A percentile compares a stretch with the other conserved stretches of the same genome.
Conservation (phyloP, 2,888 invertebrate species). For the Athripsodes cinereus region DNA sequence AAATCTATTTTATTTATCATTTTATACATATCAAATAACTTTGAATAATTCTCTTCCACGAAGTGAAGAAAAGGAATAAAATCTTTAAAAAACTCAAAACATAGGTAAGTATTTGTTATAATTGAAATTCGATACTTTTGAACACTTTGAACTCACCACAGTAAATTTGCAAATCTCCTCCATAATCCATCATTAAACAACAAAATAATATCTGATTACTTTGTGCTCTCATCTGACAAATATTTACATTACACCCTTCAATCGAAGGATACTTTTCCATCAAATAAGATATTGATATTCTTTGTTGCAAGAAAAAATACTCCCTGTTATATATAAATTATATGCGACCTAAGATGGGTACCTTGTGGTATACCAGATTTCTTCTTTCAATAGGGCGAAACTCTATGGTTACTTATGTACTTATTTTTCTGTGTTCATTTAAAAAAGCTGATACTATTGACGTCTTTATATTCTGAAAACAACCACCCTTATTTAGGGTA, state of each 20-base stretch:
- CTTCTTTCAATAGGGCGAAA: not conserved
- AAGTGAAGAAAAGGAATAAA: too few species aligned
- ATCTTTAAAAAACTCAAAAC: too few species aligned
- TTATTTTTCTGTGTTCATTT: constrained; percentile 2
- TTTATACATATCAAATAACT: too few species aligned
- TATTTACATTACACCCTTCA: not conserved
- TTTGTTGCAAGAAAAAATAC: not conserved
- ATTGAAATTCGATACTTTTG: constrained; percentile 1
- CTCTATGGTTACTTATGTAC: not conserved
- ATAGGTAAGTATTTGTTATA: not conserved
- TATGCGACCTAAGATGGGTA: not conserved
- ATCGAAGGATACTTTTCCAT: not conserved
- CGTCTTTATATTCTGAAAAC: constrained; percentile 21
- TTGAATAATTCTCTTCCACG: too few species aligned
- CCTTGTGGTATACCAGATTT: not conserved
- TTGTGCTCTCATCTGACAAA: not conserved
- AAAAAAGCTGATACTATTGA: constrained; percentile 27
- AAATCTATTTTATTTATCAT: too few species aligned
- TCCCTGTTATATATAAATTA: not conserved
- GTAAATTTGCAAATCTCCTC: not conserved
- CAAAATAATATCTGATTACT: not conserved
- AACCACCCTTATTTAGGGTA: constrained; percentile 25
- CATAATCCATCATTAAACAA: constrained; percentile 2
- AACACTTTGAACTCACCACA: not conserved
- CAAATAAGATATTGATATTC: constrained; percentile 1